These are phyloP conservation scores for Drosophila nigrodunni DNA, from an alignment of 1,140 invertebrate genomes.

Conservation along the genomic window DNA sequence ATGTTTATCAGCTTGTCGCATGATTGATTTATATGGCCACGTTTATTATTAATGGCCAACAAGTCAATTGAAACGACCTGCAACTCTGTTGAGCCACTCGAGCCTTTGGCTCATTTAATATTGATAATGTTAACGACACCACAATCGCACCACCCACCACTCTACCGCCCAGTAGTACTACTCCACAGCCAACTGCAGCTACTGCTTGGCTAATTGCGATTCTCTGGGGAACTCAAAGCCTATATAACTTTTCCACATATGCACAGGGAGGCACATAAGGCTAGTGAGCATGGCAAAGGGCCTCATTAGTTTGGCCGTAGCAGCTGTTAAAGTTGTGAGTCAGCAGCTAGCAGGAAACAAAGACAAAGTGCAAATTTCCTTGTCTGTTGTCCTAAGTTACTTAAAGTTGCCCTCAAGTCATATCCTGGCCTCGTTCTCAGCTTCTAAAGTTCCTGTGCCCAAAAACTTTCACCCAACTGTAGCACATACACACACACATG, in stretches of 20 bases:
- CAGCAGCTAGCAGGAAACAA: slow-evolving; percentile 60
- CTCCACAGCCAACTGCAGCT: not conserved
- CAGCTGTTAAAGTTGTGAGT: slow-evolving; percentile 42
- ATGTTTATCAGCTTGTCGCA: slow-evolving; percentile 78
- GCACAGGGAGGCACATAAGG: not conserved
- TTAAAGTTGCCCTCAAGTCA: slow-evolving; percentile 40
- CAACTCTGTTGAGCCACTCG: slow-evolving; percentile 19
- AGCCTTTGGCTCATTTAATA: slow-evolving; percentile 61
- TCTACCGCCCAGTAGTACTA: not conserved
- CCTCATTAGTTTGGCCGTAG: slow-evolving; percentile 39
- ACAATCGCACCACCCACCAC: slow-evolving; percentile 24
- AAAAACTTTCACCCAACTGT: slow-evolving; percentile 31
- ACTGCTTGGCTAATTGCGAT: slow-evolving; percentile 39
- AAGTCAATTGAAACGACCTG: slow-evolving; percentile 70
- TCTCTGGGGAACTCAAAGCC: slow-evolving; percentile 26
- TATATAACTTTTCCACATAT: slow-evolving; percentile 29
- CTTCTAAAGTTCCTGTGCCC: slow-evolving; percentile 22
- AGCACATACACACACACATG: not conserved
- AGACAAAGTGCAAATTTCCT: slow-evolving; percentile 71
- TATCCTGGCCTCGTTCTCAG: slow-evolving; percentile 11
- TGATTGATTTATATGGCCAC: slow-evolving; percentile 74
- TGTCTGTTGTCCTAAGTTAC: slow-evolving; percentile 49
- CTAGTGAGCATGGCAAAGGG: not conserved
- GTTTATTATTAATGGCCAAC: slow-evolving; percentile 71
- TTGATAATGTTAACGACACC: slow-evolving; percentile 42